A percentile compares a stretch with the other conserved stretches of the same genome.
Evolutionary conservation across 2,797 vertebrate genomes (phyloP).

Genomic region (Anguilla obscura): DNA sequence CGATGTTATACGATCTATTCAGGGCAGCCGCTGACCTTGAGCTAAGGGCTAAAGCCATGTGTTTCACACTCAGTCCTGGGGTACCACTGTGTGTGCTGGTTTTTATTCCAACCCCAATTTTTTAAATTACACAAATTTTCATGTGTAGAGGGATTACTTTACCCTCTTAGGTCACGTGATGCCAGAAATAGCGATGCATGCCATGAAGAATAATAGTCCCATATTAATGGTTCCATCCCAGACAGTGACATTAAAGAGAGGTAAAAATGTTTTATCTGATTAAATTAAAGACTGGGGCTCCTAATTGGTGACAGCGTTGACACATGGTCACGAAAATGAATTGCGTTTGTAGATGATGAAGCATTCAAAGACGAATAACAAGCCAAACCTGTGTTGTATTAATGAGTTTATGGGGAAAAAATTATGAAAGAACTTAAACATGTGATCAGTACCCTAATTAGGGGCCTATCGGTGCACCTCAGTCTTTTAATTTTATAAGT

Average conservation of each 20-base stretch:
- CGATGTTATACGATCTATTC: constrained; percentile 30
- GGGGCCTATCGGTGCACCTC: not conserved
- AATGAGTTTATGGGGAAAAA: not conserved
- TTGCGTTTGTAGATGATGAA: no score
- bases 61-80: not conserved
- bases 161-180: not conserved
- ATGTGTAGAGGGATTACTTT: not conserved
- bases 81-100: not conserved
- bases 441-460: not conserved
- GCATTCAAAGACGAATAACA: not conserved
- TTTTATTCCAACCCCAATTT: not conserved
- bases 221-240: not conserved
- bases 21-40: constrained; percentile 39
- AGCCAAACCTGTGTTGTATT: not conserved
- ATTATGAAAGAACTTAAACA: not conserved
- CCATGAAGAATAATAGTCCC: no score
- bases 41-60: not conserved
- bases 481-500: not conserved
- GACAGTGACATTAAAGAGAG: no score
- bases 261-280: no score
- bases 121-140: not conserved
- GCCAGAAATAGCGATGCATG: not conserved
- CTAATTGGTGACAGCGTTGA: no score
- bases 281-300: no score
- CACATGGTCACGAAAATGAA: no score